Conservation (phyloP, 2,888 invertebrate genomes). For the Rhingia rostrata region DNA sequence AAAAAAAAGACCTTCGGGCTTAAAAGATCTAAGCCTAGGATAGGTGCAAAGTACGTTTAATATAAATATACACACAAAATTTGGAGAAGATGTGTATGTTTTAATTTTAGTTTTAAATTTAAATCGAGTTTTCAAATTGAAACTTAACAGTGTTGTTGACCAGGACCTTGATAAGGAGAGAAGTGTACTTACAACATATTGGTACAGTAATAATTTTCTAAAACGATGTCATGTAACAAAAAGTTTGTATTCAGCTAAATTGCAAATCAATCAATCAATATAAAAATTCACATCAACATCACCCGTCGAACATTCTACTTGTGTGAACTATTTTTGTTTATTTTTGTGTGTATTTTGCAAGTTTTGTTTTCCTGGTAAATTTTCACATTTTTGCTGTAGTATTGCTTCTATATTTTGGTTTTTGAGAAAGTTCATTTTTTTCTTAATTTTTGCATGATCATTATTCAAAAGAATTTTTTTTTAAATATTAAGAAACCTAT, state of each 20-base stretch:
- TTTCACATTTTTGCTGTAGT: constrained; percentile 41
- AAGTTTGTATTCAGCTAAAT: constrained; percentile 37
- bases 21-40: too few species aligned
- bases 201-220: too few species aligned
- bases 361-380: not conserved
- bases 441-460: not conserved
- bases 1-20: too few species aligned
- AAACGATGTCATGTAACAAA: not conserved
- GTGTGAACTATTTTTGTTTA: constrained; percentile 34
- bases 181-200: too few species aligned
- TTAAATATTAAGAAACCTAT: not conserved
- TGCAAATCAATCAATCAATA: not conserved
- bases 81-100: too few species aligned
- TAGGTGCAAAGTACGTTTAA: too few species aligned
- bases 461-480: not conserved
- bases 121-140: too few species aligned
- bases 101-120: too few species aligned
- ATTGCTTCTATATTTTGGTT: constrained; percentile 33
- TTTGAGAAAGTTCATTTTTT: not conserved
- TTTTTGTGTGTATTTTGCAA: constrained; percentile 3
- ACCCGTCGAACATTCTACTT: constrained; percentile 7
- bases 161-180: too few species aligned
- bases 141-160: too few species aligned
- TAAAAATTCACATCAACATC: constrained; percentile 20
- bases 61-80: too few species aligned